Percentiles rank a stretch among this genome's conserved stretches.
phyloP scores from a whole-genome alignment of 2,888 invertebrate species.

The Tridacna gigas region DNA sequence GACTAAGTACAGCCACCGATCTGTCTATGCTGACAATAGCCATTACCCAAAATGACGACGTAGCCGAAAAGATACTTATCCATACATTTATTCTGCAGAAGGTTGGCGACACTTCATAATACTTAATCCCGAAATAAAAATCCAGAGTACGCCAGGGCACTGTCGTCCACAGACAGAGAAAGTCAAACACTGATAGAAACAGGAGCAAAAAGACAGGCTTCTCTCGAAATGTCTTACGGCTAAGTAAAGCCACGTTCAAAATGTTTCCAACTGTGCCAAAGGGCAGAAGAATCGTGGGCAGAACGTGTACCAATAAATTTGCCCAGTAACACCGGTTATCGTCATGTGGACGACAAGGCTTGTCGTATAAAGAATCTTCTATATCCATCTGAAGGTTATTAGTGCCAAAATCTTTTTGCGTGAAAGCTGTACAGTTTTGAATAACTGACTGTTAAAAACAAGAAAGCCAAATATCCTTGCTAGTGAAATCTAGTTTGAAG shows the following conservation, averaged over 20 bases:
- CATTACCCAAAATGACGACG: background rate
- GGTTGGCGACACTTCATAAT: background rate
- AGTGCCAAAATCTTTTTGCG: no score
- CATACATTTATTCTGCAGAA: background rate
- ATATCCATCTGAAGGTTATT: no score
- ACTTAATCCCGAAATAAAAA: background rate
- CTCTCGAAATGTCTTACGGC: background rate
- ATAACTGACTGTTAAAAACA: no score
- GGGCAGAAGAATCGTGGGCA: background rate
- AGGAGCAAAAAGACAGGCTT: background rate
- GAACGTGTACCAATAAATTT: no score
- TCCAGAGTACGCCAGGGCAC: background rate
- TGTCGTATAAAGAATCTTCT: no score
- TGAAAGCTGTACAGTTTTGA: no score
- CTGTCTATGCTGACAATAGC: background rate
- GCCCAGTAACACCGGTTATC: no score
- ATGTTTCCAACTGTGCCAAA: background rate
- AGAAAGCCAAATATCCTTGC: no score
- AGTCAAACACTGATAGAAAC: background rate
- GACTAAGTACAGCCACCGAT: background rate
- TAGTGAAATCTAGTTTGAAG: no score
- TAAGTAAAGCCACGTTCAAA: background rate
- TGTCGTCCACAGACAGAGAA: background rate
- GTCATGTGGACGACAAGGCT: no score
- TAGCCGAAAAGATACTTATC: background rate